Percentiles rank a stretch among this genome's conserved stretches.
These are phyloP conservation scores for Macrochelys suwanniensis DNA, from an alignment of 2,797 vertebrate species.

Conservation along the genomic window DNA sequence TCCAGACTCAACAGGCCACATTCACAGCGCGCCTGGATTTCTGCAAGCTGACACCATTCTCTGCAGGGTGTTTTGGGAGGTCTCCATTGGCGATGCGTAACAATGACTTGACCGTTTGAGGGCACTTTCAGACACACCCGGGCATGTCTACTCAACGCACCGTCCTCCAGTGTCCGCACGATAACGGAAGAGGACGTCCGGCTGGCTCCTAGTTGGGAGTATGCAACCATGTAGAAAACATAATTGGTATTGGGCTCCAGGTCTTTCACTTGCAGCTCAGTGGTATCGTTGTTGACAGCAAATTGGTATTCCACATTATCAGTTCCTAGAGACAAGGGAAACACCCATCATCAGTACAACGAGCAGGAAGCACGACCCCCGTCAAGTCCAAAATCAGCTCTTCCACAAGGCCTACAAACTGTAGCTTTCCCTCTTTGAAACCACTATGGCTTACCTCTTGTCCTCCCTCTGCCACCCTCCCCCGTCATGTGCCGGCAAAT, in stretches of 20 bases:
- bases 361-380: not conserved
- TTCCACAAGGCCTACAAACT: not conserved
- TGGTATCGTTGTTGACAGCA: slow-evolving; percentile 97
- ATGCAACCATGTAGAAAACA: slow-evolving; percentile 96
- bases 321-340: slow-evolving; percentile 83
- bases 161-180: slow-evolving; percentile 93
- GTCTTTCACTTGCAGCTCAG: slow-evolving; percentile 93
- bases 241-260: slow-evolving; percentile 94
- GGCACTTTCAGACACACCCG: not conserved
- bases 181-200: slow-evolving; percentile 88
- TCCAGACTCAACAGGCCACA: not conserved
- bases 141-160: slow-evolving; percentile 81
- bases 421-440: not conserved
- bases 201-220: slow-evolving; percentile 95
- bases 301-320: slow-evolving; percentile 97
- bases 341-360: slow-evolving; percentile 55
- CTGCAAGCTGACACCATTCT: not conserved
- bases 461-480: not conserved
- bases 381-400: not conserved
- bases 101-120: not conserved
- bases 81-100: not conserved
- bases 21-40: not conserved
- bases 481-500: not conserved
- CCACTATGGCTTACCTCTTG: no score
- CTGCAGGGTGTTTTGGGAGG: not conserved